Conservation (phyloP, 1,140 invertebrate species). For the Trichoplusia ni region DNA sequence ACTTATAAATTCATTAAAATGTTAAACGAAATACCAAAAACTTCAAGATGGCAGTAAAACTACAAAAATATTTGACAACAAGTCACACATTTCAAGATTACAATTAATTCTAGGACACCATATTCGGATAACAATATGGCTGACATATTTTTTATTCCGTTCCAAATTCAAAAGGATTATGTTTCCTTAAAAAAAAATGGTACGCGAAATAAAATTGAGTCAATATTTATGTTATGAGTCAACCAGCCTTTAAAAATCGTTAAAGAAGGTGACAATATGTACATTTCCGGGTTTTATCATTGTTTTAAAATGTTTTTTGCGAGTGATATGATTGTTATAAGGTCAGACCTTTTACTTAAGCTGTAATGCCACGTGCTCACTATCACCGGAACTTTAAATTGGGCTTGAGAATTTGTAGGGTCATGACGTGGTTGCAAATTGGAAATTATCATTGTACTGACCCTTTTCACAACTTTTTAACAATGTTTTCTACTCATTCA, state of each 20-base stretch:
- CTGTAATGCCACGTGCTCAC: conserved; percentile 8
- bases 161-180: not conserved
- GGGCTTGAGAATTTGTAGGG: too few relatives aligned
- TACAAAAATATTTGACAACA: too few relatives aligned
- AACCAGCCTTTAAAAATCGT: conserved; percentile 22
- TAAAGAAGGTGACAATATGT: conserved; percentile 29
- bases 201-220: too few relatives aligned
- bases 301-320: conserved; percentile 8
- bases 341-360: conserved; percentile 30
- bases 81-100: too few relatives aligned
- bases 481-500: too few relatives aligned
- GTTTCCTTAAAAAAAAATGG: not conserved
- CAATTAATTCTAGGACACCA: not conserved
- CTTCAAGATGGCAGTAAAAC: too few relatives aligned
- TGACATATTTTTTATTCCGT: not conserved
- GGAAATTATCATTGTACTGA: too few relatives aligned
- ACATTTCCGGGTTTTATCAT: conserved; percentile 11
- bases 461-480: too few relatives aligned
- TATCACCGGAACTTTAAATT: too few relatives aligned
- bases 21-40: too few relatives aligned
- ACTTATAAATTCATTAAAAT: too few relatives aligned
- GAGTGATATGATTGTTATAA: conserved; percentile 2
- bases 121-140: not conserved
- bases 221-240: conserved; percentile 3
- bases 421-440: too few relatives aligned